Evolutionary conservation across 2,888 invertebrate genomes (phyloP).

Genomic region (Caenorhabditis macrosperma): DNA sequence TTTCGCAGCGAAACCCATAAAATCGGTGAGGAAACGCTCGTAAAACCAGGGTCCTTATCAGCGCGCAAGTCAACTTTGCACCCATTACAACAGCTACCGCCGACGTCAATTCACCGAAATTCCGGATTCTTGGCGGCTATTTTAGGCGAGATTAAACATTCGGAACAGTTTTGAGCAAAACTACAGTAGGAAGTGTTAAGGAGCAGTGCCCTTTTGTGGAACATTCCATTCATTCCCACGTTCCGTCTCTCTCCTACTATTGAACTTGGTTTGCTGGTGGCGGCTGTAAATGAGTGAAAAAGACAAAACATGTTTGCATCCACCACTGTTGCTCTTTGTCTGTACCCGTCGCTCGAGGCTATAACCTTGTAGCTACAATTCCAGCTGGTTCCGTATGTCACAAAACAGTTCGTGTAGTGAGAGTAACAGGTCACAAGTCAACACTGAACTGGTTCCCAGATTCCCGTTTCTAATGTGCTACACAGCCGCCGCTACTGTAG

Average conservation of each 20-base stretch:
- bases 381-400: background rate
- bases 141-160: background rate
- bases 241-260: conserved; percentile 2
- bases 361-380: background rate
- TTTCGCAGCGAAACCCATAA: conserved; percentile 44
- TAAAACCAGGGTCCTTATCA: conserved; percentile 23
- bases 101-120: conserved; percentile 46
- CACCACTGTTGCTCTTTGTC: background rate
- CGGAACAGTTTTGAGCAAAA: too few relatives aligned
- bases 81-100: conserved; percentile 32
- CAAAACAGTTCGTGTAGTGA: background rate
- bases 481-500: too few relatives aligned
- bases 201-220: too few relatives aligned
- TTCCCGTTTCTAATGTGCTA: background rate
- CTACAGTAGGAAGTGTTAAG: too few relatives aligned
- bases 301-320: background rate
- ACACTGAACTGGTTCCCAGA: background rate
- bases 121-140: background rate
- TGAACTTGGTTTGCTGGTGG: background rate
- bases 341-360: background rate
- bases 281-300: background rate
- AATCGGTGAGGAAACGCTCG: conserved; percentile 14
- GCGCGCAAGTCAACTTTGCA: conserved; percentile 46
- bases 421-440: background rate
- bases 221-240: conserved; percentile 22